A percentile compares a stretch with the other conserved stretches of the same genome.
Evolutionary conservation across 2,888 invertebrate species (phyloP).

Genomic region (Sesia bembeciformis): DNA sequence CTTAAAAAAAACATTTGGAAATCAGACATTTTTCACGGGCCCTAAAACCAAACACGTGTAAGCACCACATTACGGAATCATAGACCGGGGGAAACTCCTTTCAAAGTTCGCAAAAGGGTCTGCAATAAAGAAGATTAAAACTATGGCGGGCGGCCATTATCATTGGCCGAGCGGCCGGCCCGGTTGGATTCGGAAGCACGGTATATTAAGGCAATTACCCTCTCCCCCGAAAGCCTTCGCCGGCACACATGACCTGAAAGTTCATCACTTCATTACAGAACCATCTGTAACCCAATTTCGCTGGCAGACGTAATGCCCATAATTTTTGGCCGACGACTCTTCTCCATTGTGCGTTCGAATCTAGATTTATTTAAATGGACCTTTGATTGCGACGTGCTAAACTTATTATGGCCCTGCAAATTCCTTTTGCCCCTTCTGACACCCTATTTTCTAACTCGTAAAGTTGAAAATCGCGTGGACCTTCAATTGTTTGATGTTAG

Average conservation of each 20-base stretch:
- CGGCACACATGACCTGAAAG: slow-evolving; percentile 59
- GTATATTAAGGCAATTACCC: slow-evolving; percentile 55
- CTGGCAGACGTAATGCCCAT: slow-evolving; percentile 35
- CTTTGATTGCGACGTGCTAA: slow-evolving; percentile 60
- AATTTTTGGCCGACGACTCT: slow-evolving; percentile 29
- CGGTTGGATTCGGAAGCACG: slow-evolving; percentile 34
- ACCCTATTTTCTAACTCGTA: neutral
- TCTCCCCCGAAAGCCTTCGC: slow-evolving; percentile 16
- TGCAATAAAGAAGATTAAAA: slow-evolving; percentile 67
- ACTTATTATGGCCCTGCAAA: slow-evolving; percentile 32
- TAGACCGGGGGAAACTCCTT: slow-evolving; percentile 32
- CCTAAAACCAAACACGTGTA: slow-evolving; percentile 3
- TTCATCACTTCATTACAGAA: slow-evolving; percentile 61
- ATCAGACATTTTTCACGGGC: neutral
- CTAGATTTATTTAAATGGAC: slow-evolving; percentile 67
- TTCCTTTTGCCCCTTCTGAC: neutral
- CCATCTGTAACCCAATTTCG: slow-evolving; percentile 46
- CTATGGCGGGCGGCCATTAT: slow-evolving; percentile 50
- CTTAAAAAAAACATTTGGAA: neutral
- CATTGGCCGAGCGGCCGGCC: slow-evolving; percentile 24
- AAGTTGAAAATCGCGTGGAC: neutral
- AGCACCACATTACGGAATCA: slow-evolving; percentile 18
- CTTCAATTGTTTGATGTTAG: slow-evolving; percentile 5
- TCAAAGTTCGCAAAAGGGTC: slow-evolving; percentile 43
- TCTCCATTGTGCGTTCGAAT: slow-evolving; percentile 50